Conservation (phyloP, 2,113 vertebrate genomes). For the Trinectes maculatus region DNA sequence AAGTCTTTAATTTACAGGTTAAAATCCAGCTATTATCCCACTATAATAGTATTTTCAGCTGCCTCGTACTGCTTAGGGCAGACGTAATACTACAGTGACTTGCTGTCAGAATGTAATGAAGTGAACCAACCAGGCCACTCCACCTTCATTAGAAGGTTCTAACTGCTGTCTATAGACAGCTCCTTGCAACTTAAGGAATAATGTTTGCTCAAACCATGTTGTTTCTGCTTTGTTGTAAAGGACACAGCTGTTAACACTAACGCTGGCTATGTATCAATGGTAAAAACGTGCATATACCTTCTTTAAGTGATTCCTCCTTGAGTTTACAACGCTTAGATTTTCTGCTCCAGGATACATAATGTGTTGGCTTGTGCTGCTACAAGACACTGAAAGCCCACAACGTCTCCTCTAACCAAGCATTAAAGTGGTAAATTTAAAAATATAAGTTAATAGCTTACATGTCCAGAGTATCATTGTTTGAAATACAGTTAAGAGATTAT, state of each 20-base stretch:
- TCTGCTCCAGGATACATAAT: neutral
- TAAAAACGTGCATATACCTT: neutral
- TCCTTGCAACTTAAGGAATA: neutral
- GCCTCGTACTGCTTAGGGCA: neutral
- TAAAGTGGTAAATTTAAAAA: slow-evolving; percentile 35
- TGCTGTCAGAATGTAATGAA: too few relatives aligned
- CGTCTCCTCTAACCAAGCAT: slow-evolving; percentile 9
- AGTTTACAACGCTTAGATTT: neutral
- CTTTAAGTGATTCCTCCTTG: neutral
- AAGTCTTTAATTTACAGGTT: too few relatives aligned
- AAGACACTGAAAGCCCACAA: neutral
- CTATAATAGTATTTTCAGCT: too few relatives aligned
- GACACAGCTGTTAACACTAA: neutral
- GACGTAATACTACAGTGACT: too few relatives aligned
- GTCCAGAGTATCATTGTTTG: slow-evolving; percentile 24
- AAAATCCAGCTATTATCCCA: too few relatives aligned
- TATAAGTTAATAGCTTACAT: slow-evolving; percentile 33
- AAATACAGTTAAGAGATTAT: slow-evolving; percentile 35
- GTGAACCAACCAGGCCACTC: too few relatives aligned
- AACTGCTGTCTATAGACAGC: neutral
- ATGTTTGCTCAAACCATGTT: too few relatives aligned
- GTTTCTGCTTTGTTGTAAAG: neutral
- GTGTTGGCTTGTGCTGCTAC: neutral
- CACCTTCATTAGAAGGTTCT: neutral
- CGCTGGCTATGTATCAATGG: neutral